These are phyloP conservation scores for Whitmania pigra DNA, from an alignment of 1,140 invertebrate genomes.

Conservation along the genomic window DNA sequence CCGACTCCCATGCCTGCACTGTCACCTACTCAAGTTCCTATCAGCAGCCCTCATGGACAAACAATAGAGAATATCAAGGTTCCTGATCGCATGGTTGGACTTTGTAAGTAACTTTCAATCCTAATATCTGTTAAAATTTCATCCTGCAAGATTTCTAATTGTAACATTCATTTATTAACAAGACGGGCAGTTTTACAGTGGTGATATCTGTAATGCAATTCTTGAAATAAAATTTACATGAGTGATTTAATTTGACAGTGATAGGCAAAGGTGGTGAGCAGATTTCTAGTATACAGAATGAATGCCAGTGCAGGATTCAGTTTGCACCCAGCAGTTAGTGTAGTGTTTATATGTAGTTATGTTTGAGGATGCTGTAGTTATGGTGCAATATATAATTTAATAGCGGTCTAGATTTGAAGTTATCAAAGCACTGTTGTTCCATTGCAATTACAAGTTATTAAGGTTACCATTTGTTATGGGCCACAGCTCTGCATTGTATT, in stretches of 20 bases:
- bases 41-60: background rate
- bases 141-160: too few relatives aligned
- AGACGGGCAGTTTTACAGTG: too few relatives aligned
- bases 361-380: background rate
- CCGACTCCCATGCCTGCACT: too few relatives aligned
- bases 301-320: slow-evolving; percentile 93
- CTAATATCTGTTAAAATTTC: slow-evolving; percentile 22
- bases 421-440: too few relatives aligned
- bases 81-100: slow-evolving; percentile 81
- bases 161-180: background rate
- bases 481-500: too few relatives aligned
- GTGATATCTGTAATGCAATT: too few relatives aligned
- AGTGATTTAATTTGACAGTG: slow-evolving; percentile 35
- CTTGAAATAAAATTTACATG: slow-evolving; percentile 23
- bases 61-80: slow-evolving; percentile 36
- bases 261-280: slow-evolving; percentile 86
- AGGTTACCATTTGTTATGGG: too few relatives aligned
- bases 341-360: background rate
- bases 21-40: too few relatives aligned
- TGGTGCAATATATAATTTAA: background rate
- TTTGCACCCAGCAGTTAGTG: slow-evolving; percentile 54
- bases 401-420: too few relatives aligned
- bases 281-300: slow-evolving; percentile 80
- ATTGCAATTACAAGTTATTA: too few relatives aligned
- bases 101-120: slow-evolving; percentile 55